phyloP scores from a whole-genome alignment of 2,888 invertebrate species.

The Portevinia maculata region DNA sequence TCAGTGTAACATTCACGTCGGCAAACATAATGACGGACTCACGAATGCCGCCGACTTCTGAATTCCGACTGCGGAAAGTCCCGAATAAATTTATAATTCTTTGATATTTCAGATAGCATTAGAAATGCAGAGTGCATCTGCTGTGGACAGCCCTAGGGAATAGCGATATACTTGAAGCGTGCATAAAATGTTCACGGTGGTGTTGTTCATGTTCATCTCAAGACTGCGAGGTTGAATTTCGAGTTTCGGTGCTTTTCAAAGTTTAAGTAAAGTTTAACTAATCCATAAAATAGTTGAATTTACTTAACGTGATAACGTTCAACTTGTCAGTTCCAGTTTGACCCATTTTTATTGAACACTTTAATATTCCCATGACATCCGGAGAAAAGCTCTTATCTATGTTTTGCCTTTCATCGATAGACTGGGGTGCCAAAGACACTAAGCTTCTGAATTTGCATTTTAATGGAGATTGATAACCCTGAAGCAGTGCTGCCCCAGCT shows the following conservation, averaged over 20 bases:
- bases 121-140: constrained; percentile 70
- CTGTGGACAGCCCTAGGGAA: constrained; percentile 47
- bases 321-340: constrained; percentile 24
- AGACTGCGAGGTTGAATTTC: background rate
- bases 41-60: constrained; percentile 40
- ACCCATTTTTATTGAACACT: constrained; percentile 20
- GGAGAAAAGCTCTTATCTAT: constrained; percentile 45
- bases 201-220: background rate
- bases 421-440: constrained; percentile 25
- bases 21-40: constrained; percentile 62
- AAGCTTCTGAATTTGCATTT: constrained; percentile 57
- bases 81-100: constrained; percentile 71
- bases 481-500: constrained; percentile 18
- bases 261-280: constrained; percentile 43
- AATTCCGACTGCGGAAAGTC: constrained; percentile 52
- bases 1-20: constrained; percentile 36
- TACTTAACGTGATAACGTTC: constrained; percentile 32
- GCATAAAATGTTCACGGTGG: constrained; percentile 52
- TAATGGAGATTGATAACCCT: constrained; percentile 60
- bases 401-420: constrained; percentile 1
- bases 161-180: constrained; percentile 57
- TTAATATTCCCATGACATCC: constrained; percentile 24
- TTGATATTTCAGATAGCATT: constrained; percentile 62
- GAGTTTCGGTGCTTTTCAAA: background rate
- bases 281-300: constrained; percentile 45